These are phyloP conservation scores for Furcula furcula DNA, from an alignment of 2,888 invertebrate genomes.

Conservation along the genomic window DNA sequence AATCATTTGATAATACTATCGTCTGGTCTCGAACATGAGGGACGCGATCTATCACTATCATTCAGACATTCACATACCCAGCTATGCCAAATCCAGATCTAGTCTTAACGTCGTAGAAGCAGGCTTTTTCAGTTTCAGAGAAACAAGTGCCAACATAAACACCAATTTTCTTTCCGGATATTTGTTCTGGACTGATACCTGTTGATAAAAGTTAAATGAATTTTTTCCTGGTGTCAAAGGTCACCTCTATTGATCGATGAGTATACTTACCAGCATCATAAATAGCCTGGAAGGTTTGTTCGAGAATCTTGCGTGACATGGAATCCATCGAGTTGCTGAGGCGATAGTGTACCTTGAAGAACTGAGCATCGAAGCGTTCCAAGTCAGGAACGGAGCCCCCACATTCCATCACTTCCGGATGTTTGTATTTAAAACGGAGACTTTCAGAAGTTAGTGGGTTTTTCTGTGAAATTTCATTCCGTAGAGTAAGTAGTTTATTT, in stretches of 20 bases:
- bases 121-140: constrained; percentile 83
- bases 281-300: constrained; percentile 86
- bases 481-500: too few species aligned
- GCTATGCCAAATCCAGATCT: constrained; percentile 46
- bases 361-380: constrained; percentile 85
- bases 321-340: constrained; percentile 70
- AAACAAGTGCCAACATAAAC: constrained; percentile 66
- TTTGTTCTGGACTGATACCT: constrained; percentile 81
- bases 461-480: too few species aligned
- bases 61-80: constrained; percentile 32
- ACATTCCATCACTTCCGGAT: constrained; percentile 76
- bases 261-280: constrained; percentile 84
- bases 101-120: constrained; percentile 39
- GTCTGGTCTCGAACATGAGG: too few species aligned
- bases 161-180: constrained; percentile 77
- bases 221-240: too few species aligned
- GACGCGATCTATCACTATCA: too few species aligned
- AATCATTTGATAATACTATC: too few species aligned
- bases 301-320: constrained; percentile 86
- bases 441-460: too few species aligned
- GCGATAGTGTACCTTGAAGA: constrained; percentile 85
- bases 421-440: constrained; percentile 27
- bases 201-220: too few species aligned
- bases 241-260: too few species aligned
- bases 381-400: constrained; percentile 83